These are phyloP conservation scores for Eospalax fontanierii DNA, from an alignment of 2,797 vertebrate species.

Conservation along the genomic window DNA sequence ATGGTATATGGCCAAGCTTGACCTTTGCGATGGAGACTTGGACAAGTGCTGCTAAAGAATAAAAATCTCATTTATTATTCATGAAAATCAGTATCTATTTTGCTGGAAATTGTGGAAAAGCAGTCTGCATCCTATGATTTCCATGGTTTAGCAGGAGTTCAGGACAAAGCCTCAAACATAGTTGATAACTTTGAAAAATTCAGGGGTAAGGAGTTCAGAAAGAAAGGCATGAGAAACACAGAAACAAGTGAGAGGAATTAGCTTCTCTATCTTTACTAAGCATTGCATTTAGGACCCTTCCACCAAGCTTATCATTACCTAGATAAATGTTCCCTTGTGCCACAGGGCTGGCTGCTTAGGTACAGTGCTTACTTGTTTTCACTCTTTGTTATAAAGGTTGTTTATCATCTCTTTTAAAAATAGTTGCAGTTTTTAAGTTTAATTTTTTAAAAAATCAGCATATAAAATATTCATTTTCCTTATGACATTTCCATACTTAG, in stretches of 20 bases:
- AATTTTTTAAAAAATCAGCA: background rate
- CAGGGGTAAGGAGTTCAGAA: constrained; percentile 4
- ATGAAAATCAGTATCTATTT: constrained; percentile 15
- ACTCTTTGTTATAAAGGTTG: background rate
- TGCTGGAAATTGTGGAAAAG: constrained; percentile 49
- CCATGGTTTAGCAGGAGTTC: background rate
- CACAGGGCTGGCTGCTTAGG: background rate
- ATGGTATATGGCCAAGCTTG: constrained; percentile 30
- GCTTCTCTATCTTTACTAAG: background rate
- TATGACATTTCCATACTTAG: background rate
- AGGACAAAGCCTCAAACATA: constrained; percentile 12
- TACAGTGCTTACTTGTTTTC: background rate
- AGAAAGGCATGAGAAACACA: background rate
- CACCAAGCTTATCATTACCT: background rate
- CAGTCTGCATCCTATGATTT: constrained; percentile 38
- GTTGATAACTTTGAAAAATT: constrained; percentile 20
- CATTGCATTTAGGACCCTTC: background rate
- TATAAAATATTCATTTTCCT: background rate
- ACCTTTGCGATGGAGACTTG: constrained; percentile 28
- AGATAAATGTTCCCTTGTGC: background rate
- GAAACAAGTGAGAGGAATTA: background rate
- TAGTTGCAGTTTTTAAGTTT: constrained; percentile 36
- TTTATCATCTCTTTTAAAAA: constrained; percentile 19
- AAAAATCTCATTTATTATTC: constrained; percentile 5
- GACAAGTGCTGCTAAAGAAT: constrained; percentile 16